A percentile compares a stretch with the other conserved stretches of the same genome.
These are phyloP conservation scores for Myotis davidii DNA, from an alignment of 2,113 vertebrate genomes.

Conservation along the genomic window DNA sequence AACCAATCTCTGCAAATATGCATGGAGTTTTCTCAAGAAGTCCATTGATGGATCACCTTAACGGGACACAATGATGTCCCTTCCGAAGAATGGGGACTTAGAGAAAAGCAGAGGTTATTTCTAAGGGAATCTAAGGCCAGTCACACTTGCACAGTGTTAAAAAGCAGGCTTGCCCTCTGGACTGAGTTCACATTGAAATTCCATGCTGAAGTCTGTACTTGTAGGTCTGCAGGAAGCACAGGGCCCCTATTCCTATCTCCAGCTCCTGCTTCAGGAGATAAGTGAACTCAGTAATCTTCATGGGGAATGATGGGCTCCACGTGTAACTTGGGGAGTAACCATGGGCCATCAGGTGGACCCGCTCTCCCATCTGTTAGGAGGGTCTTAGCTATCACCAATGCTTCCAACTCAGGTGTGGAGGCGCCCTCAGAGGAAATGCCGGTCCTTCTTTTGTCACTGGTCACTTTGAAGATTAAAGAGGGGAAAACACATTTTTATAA, in stretches of 20 bases:
- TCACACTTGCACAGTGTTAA: background rate
- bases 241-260: background rate
- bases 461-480: conserved; percentile 52
- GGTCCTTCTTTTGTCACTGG: background rate
- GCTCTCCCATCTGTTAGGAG: background rate
- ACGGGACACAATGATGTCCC: background rate
- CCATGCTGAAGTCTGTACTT: background rate
- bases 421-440: background rate
- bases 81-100: background rate
- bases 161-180: conserved; percentile 38
- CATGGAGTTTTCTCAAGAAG: background rate
- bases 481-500: conserved; percentile 14
- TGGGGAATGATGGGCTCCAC: background rate
- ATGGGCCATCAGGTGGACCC: background rate
- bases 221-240: background rate
- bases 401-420: background rate
- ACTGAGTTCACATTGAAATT: conserved; percentile 39
- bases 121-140: background rate
- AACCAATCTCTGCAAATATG: background rate
- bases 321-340: background rate
- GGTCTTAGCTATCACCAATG: background rate
- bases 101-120: conserved; percentile 39
- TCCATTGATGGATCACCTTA: background rate
- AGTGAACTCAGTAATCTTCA: background rate
- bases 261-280: background rate